Conservation (phyloP, 2,888 invertebrate genomes). For the Metacarcinus magister region DNA sequence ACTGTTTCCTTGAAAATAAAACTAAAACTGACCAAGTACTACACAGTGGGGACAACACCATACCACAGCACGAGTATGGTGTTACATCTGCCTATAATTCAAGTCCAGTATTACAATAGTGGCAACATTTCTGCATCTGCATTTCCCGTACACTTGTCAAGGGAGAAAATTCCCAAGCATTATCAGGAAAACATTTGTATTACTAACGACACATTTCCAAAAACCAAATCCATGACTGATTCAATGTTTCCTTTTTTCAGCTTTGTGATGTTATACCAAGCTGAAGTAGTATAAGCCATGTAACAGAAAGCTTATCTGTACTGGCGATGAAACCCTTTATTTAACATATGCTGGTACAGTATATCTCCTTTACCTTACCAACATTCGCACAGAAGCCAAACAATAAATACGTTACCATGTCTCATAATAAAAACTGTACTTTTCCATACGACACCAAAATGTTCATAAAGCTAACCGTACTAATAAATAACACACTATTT, state of each 20-base stretch:
- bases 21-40: background rate
- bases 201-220: background rate
- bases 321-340: background rate
- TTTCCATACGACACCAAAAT: background rate
- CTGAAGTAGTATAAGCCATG: constrained; percentile 16
- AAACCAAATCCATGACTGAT: background rate
- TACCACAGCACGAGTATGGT: background rate
- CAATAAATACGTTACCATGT: background rate
- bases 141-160: background rate
- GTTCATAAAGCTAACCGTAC: background rate
- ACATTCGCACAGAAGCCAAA: background rate
- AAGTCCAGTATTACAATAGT: background rate
- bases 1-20: background rate
- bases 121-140: background rate
- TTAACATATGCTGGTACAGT: background rate
- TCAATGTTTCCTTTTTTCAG: background rate
- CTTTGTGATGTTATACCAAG: background rate
- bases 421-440: background rate
- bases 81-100: background rate
- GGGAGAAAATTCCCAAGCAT: background rate
- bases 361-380: background rate
- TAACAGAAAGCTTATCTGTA: constrained; percentile 21
- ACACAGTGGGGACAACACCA: background rate
- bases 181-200: background rate
- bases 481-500: background rate